Evolutionary conservation across 2,797 vertebrate species (phyloP), one percentile per base, ranked within the genome.

Genomic region (Atherinosoma microstoma): DNA sequence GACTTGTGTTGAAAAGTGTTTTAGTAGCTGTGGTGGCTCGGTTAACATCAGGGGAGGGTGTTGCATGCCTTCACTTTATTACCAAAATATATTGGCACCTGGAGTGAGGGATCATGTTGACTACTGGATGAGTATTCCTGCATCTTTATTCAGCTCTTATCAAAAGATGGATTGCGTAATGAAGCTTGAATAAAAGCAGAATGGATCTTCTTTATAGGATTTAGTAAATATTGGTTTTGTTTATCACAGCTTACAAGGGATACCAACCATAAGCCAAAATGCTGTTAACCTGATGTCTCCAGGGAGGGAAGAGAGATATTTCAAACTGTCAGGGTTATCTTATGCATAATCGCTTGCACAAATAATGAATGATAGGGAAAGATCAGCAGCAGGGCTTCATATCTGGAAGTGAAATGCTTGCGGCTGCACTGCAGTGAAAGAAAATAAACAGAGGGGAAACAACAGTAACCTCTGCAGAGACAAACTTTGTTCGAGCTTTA

Each of bases 381-480:
- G 69, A 64, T 59, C 54, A 56, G 38, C 38, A 53, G 54, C 45
- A 38, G 70, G 75, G 73, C 61, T 80, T 80, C 70, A n/a, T 67
- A 75, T 79, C 78, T 86, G 79, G 73, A 70, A 86, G 91, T 89
- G 73, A 87, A 83, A 85, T 67, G 71, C 75, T 79, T 29, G 36
- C 74, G 15, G 57, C 40, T 22, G 64, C 58, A 1, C 29, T 35
- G 18, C 59, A 7, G 49, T 27, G 45, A 38, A 34, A 11, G 65
- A 35, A 77, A 70, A 79, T 20, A 66, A 61, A 70, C 30, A 69
- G 49, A 58, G n/a, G 64, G 70, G 58, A 45, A 84, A 59, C 56
- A 59, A 32, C 65, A 27, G 79, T 56, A 42, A 67, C 69, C 63
- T 82, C 77, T 64, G 78, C 60, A 22, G 53, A 56, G 27, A 16